Evolutionary conservation across 1,140 invertebrate species (phyloP).

Genomic region (Papilio dardanus): DNA sequence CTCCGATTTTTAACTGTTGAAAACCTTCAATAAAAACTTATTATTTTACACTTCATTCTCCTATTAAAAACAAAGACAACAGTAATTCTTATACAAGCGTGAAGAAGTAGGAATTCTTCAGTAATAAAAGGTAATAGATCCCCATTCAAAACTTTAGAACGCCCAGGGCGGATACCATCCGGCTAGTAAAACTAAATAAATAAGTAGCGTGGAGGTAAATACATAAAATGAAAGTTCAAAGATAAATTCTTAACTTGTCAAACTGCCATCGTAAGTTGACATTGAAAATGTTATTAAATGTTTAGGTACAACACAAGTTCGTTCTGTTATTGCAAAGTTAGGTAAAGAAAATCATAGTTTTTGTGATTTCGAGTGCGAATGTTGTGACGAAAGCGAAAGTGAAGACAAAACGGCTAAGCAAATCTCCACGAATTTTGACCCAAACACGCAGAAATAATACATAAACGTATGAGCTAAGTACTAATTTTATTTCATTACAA

Average conservation of each 20-base stretch:
- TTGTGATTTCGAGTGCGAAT: no score
- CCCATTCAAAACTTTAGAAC: not conserved
- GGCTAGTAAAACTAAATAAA: not conserved
- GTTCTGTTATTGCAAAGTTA: not conserved
- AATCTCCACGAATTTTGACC: no score
- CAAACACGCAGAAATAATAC: no score
- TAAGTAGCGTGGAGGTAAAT: not conserved
- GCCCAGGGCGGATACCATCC: not conserved
- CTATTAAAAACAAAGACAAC: no score
- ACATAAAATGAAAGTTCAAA: conserved; percentile 1
- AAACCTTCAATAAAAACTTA: no score
- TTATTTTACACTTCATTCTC: no score
- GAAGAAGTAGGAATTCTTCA: not conserved
- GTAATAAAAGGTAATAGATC: not conserved
- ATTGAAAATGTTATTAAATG: conserved; percentile 23
- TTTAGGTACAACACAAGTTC: not conserved
- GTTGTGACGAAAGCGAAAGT: no score
- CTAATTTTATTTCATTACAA: no score
- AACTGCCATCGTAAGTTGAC: conserved; percentile 8
- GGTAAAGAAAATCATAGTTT: not conserved
- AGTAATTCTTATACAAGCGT: no score
- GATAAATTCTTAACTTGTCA: conserved; percentile 12
- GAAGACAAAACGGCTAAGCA: no score
- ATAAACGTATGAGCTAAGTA: no score
- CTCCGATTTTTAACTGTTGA: no score